Percentiles rank a stretch among this genome's conserved stretches.
phyloP scores from a whole-genome alignment of 2,113 vertebrate species.

The Phasianus colchicus region DNA sequence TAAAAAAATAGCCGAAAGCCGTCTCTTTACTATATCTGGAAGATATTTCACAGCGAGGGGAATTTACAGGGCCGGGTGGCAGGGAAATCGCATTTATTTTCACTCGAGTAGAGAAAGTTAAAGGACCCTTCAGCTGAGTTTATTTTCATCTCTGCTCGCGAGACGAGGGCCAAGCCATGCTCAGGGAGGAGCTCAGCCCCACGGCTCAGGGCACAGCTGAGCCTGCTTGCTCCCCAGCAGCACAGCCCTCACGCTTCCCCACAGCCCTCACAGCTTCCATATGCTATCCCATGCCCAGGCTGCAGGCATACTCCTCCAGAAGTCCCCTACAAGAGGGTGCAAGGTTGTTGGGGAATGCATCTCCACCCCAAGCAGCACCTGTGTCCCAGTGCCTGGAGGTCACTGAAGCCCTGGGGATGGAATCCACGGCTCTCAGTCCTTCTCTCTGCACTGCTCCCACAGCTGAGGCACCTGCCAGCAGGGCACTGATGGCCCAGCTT shows the following conservation, averaged over 20 bases:
- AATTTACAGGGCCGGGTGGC: conserved; percentile 59
- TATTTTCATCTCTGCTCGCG: conserved; percentile 64
- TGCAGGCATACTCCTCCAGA: neutral
- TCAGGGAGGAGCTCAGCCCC: neutral
- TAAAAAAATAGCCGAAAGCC: conserved; percentile 57
- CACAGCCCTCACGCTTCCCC: too few species aligned
- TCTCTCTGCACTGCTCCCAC: neutral
- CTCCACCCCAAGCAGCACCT: neutral
- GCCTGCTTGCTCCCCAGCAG: neutral
- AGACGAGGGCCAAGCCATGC: conserved; percentile 19
- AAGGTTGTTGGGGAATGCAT: neutral
- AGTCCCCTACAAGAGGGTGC: accelerated
- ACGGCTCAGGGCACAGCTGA: too few species aligned
- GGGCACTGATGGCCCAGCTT: neutral
- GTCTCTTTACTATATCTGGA: conserved; percentile 75
- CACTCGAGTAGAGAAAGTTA: conserved; percentile 69
- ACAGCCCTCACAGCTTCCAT: neutral
- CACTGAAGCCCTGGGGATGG: neutral
- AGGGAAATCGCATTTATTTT: conserved; percentile 59
- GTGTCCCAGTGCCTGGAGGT: accelerated
- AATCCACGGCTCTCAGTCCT: neutral
- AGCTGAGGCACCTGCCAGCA: conserved; percentile 29
- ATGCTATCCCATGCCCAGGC: neutral
- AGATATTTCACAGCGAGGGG: conserved; percentile 64
- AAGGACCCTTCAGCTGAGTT: conserved; percentile 70